Conservation (phyloP, 37 sponge, comb jelly and placozoan genomes). For the Aplysina aerophoba region DNA sequence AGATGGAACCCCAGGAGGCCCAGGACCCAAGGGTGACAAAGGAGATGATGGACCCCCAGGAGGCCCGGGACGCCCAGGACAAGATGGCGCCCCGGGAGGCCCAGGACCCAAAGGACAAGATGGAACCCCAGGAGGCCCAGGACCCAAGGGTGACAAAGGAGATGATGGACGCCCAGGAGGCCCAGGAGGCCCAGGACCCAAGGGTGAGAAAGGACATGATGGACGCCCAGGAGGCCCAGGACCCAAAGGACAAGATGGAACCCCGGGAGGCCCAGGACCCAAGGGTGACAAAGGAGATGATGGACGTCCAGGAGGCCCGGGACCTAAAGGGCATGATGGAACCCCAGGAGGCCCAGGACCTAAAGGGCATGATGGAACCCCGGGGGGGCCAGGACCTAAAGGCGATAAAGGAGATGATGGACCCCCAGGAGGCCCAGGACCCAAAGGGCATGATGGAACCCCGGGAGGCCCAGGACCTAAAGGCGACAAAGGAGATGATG, state of each 20-base stretch:
- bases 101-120: too few species aligned
- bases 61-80: constrained; percentile 39
- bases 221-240: too few species aligned
- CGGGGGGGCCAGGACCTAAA: neutral
- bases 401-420: neutral
- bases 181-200: neutral
- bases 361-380: neutral
- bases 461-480: too few species aligned
- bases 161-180: too few species aligned
- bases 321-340: neutral
- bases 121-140: constrained; percentile 26
- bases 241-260: constrained; percentile 41
- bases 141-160: neutral
- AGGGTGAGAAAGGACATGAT: too few species aligned
- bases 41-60: too few species aligned
- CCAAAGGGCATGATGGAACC: too few species aligned
- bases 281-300: too few species aligned
- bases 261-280: constrained; percentile 19
- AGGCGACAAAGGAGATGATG: too few species aligned
- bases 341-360: neutral
- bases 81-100: constrained; percentile 38
- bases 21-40: neutral
- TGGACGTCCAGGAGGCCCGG: constrained; percentile 25
- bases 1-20: too few species aligned
- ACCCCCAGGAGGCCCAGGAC: too few species aligned